Evolutionary conservation across 2,888 invertebrate species (phyloP).

Genomic region (Drosophila mulleri): DNA sequence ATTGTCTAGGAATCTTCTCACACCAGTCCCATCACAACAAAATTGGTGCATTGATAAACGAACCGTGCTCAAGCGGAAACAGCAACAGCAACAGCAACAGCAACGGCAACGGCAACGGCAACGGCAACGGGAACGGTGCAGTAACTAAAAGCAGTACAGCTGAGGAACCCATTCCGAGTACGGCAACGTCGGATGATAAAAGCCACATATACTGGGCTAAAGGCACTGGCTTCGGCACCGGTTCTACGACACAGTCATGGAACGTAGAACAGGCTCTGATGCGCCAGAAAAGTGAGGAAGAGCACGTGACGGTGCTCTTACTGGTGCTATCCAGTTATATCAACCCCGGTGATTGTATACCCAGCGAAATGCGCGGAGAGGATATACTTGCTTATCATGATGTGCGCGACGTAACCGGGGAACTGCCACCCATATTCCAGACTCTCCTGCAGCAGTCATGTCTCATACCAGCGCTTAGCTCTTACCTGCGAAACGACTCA

Average conservation of each 20-base stretch:
- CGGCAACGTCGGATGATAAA: conserved; percentile 88
- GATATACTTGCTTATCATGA: conserved; percentile 84
- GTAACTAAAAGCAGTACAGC: conserved; percentile 36
- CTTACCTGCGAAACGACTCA: conserved; percentile 97
- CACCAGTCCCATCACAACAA: conserved; percentile 89
- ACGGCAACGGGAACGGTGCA: conserved; percentile 27
- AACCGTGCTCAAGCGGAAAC: conserved; percentile 39
- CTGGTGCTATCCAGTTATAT: conserved; percentile 95
- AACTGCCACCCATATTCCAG: conserved; percentile 90
- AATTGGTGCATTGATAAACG: conserved; percentile 73
- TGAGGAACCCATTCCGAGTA: conserved; percentile 76
- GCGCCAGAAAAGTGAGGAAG: conserved; percentile 95
- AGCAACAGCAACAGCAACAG: conserved; percentile 23
- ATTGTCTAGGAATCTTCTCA: conserved; percentile 95
- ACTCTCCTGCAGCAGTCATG: conserved; percentile 93
- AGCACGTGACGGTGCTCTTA: conserved; percentile 94
- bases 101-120: conserved; percentile 27
- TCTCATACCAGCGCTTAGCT: conserved; percentile 94
- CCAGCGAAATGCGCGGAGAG: conserved; percentile 84
- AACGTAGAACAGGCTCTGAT: conserved; percentile 97
- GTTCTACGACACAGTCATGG: conserved; percentile 98
- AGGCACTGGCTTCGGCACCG: conserved; percentile 98
- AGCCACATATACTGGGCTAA: conserved; percentile 96
- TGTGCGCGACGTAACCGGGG: conserved; percentile 84
- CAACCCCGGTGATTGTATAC: conserved; percentile 88